phyloP scores from a whole-genome alignment of 2,888 invertebrate species.

The Drosophila anomalata region DNA sequence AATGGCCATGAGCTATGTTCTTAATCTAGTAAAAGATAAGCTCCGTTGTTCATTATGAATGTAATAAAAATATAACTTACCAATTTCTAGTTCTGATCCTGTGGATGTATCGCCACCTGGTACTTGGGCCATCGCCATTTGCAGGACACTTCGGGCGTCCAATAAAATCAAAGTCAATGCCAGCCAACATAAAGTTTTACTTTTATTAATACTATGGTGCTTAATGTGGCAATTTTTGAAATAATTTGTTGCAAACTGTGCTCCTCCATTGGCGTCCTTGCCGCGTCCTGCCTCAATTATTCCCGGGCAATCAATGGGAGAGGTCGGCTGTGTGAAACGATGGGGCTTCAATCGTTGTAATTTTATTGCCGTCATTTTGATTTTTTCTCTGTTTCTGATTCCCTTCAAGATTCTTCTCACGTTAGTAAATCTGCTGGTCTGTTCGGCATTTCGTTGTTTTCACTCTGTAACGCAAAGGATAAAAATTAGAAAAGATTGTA shows the following conservation, averaged over 20 bases:
- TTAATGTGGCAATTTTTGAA: slow-evolving; percentile 79
- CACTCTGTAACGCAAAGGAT: slow-evolving; percentile 48
- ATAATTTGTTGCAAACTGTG: slow-evolving; percentile 79
- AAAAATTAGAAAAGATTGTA: slow-evolving; percentile 43
- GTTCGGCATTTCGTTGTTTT: slow-evolving; percentile 36
- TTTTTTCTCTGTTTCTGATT: slow-evolving; percentile 25
- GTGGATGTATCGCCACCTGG: slow-evolving; percentile 24
- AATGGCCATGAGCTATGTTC: background rate
- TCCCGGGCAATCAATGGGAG: slow-evolving; percentile 47
- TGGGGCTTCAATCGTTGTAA: slow-evolving; percentile 65
- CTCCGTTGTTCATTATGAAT: too few relatives aligned
- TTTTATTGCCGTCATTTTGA: slow-evolving; percentile 75
- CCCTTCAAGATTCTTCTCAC: slow-evolving; percentile 26
- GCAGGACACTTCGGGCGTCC: slow-evolving; percentile 42
- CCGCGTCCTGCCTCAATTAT: slow-evolving; percentile 15
- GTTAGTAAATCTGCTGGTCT: slow-evolving; percentile 27
- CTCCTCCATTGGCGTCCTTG: slow-evolving; percentile 28
- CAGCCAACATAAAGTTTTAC: slow-evolving; percentile 81
- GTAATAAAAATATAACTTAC: slow-evolving; percentile 61
- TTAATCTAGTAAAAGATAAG: too few relatives aligned
- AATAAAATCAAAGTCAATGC: slow-evolving; percentile 81
- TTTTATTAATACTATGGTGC: slow-evolving; percentile 78
- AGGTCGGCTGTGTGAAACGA: slow-evolving; percentile 38
- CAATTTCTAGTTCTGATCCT: slow-evolving; percentile 68
- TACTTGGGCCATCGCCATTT: slow-evolving; percentile 35